Conservation (phyloP, 2,797 vertebrate species). For the Paedocypris micromegethes region DNA sequence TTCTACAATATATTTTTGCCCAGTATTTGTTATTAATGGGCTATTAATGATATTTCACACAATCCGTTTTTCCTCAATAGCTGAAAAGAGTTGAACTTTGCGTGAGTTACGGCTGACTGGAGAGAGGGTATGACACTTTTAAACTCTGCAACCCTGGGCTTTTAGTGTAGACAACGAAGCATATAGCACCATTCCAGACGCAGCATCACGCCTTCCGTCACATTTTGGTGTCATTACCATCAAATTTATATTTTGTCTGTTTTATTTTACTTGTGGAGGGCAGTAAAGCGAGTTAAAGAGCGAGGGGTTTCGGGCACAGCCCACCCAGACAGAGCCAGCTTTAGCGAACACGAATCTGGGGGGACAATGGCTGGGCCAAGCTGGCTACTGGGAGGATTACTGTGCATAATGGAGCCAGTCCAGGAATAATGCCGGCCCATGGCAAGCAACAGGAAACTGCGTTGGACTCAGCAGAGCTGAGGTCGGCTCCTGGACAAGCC, state of each 20-base stretch:
- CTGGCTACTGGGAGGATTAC: slow-evolving; percentile 92
- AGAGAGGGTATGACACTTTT: slow-evolving; percentile 90
- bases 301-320: slow-evolving; percentile 49
- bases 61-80: slow-evolving; percentile 53
- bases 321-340: slow-evolving; percentile 73
- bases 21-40: too few relatives aligned
- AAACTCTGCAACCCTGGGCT: slow-evolving; percentile 94
- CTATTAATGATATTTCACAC: not conserved
- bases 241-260: slow-evolving; percentile 39
- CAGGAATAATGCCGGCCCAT: slow-evolving; percentile 87
- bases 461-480: slow-evolving; percentile 87
- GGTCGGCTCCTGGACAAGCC: slow-evolving; percentile 73
- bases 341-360: slow-evolving; percentile 75
- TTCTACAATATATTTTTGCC: too few relatives aligned
- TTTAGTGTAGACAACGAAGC: slow-evolving; percentile 87
- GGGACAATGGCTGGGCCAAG: slow-evolving; percentile 80
- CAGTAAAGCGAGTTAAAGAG: slow-evolving; percentile 5
- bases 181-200: slow-evolving; percentile 85
- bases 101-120: slow-evolving; percentile 92
- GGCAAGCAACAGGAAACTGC: slow-evolving; percentile 89
- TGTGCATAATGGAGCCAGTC: slow-evolving; percentile 83
- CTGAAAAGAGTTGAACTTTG: slow-evolving; percentile 83
- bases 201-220: slow-evolving; percentile 41
- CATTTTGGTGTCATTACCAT: slow-evolving; percentile 38
- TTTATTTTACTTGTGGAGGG: slow-evolving; percentile 34